phyloP scores from a whole-genome alignment of 2,797 vertebrate species.

The Labroides dimidiatus region DNA sequence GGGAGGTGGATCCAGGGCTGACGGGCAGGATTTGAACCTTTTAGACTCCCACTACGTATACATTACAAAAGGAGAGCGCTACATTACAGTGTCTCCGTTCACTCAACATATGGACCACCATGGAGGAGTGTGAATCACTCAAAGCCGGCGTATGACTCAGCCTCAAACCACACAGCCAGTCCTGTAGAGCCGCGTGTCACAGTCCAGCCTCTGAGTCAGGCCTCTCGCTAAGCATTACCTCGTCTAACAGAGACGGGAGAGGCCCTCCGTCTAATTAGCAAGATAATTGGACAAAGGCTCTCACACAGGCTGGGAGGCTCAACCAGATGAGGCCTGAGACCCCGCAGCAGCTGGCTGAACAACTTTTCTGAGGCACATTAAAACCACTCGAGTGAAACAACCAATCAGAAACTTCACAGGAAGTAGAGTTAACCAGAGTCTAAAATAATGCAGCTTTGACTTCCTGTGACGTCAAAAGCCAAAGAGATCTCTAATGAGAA shows the following conservation, averaged over 20 bases:
- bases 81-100: background rate
- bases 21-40: background rate
- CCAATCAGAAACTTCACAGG: no score
- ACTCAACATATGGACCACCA: slow-evolving; percentile 42
- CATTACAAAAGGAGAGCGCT: background rate
- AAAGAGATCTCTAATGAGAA: no score
- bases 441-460: no score
- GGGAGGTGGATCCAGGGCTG: background rate
- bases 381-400: no score
- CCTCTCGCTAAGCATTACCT: slow-evolving; percentile 10
- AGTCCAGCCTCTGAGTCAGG: slow-evolving; percentile 32
- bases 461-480: no score
- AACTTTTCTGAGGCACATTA: background rate
- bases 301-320: background rate
- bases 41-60: background rate
- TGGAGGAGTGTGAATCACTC: slow-evolving; percentile 49
- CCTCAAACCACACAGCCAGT: background rate
- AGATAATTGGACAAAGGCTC: slow-evolving; percentile 29
- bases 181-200: slow-evolving; percentile 13
- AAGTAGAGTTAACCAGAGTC: no score
- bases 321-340: background rate
- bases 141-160: slow-evolving; percentile 41
- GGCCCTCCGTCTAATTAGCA: slow-evolving; percentile 43
- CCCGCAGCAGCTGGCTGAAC: slow-evolving; percentile 4
- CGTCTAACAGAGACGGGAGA: slow-evolving; percentile 1